These are phyloP conservation scores for Staurois parvus DNA, from an alignment of 2,797 vertebrate species.

Conservation along the genomic window DNA sequence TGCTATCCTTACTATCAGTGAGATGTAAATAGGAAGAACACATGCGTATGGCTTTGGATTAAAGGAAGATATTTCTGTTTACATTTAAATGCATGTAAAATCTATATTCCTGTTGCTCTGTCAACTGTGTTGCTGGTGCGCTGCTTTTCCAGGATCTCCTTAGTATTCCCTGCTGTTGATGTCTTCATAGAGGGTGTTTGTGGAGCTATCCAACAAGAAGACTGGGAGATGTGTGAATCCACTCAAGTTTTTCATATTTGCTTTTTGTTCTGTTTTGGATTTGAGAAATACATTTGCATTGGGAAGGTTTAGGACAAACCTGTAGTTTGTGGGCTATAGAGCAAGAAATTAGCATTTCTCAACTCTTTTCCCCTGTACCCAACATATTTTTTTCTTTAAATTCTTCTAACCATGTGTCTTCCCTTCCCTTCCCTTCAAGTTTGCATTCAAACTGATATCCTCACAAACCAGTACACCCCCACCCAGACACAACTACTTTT, in stretches of 20 bases:
- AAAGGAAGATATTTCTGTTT: conserved; percentile 6
- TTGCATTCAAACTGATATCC: no score
- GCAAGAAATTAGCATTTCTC: no score
- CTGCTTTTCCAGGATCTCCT: neutral
- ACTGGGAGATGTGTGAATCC: neutral
- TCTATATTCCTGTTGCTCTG: neutral
- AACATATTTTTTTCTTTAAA: no score
- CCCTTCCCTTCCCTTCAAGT: no score
- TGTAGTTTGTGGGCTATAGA: no score
- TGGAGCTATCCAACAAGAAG: neutral
- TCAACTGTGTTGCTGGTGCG: neutral
- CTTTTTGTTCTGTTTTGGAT: neutral
- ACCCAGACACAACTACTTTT: no score
- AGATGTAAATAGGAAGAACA: conserved; percentile 19
- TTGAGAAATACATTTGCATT: neutral
- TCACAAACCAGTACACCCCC: no score
- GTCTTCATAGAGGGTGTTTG: neutral
- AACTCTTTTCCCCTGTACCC: no score
- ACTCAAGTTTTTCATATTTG: neutral
- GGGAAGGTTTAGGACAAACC: no score
- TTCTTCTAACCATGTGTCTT: no score
- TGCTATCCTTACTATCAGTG: conserved; percentile 19
- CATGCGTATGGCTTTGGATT: neutral
- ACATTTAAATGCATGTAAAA: conserved; percentile 8
- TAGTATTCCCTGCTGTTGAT: neutral